Percentiles rank a stretch among this genome's conserved stretches.
phyloP scores from a whole-genome alignment of 2,888 invertebrate species.

The Microctonus aethiopoides region DNA sequence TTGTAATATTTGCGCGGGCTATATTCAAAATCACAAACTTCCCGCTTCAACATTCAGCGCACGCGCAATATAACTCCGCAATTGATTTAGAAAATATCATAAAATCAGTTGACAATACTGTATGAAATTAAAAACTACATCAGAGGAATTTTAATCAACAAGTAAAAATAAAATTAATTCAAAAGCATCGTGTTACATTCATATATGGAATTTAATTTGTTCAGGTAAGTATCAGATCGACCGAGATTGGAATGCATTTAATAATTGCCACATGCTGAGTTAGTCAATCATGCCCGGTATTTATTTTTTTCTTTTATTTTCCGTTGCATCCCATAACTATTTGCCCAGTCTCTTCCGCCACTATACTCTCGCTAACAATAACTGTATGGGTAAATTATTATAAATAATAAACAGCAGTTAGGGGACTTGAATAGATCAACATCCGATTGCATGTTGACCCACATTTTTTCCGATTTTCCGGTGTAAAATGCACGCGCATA shows the following conservation, averaged over 20 bases:
- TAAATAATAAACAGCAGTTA: constrained; percentile 39
- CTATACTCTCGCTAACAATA: not conserved
- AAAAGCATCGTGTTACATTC: not conserved
- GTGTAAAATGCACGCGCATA: constrained; percentile 15
- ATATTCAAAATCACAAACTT: not conserved
- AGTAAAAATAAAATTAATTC: not conserved
- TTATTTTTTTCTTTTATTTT: not conserved
- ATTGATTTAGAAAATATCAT: not conserved
- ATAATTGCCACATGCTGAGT: not conserved
- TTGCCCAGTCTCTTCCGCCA: not conserved
- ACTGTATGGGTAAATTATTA: constrained; percentile 18
- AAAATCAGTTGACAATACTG: not conserved
- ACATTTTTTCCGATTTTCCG: constrained; percentile 31
- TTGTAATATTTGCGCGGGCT: not conserved
- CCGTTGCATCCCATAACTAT: not conserved
- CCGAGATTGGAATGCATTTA: not conserved
- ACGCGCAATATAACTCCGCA: not conserved
- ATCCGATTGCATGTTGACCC: constrained; percentile 48
- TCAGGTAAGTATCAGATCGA: constrained; percentile 1
- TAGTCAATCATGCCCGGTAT: not conserved
- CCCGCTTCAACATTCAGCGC: constrained; percentile 1
- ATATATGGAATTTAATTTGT: not conserved
- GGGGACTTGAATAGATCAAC: constrained; percentile 41
- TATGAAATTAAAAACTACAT: not conserved
- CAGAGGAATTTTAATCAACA: not conserved